Evolutionary conservation across 2,888 invertebrate genomes (phyloP), one percentile per base, ranked within the genome.

Genomic region (Caenorhabditis plicata): DNA sequence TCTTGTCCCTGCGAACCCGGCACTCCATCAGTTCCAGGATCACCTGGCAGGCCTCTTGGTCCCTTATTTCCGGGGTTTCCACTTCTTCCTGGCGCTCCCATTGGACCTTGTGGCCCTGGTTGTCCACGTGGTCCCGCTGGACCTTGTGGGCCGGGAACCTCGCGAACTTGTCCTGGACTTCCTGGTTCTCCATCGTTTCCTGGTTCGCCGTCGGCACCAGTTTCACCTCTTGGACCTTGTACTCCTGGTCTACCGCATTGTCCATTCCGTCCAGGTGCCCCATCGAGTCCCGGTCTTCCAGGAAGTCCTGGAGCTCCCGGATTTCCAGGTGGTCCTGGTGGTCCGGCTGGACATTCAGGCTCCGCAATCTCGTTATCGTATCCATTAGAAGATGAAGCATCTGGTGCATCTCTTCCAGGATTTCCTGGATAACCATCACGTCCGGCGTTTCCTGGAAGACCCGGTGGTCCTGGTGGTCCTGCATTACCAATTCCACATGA

Each of bases 201-300:
- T 7, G 61, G 43, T 7, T 41, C 27, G 25, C 64, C 63, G 36
- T 53, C 46, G 7, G 56, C 49, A 47, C 67, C 67, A 19, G 52
- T 45, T 19, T 51, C 51, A 35, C 67, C 67, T 17, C 57, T 44
- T 20, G 50, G 54, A 31, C 68, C 68, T 38, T 64, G 64, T 27
- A 52, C 40, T 31, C 67, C 67, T 9, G 63, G 51, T 3, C 41
- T 26, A 44, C 70, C 70, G 20, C 64, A 55, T 31, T 50, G 39
- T 49, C 71, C 68, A 44, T 65, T 53, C 41, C 61, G 50, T 39
- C 71, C 71, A 3, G 61, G 62, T 19, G 38, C 45, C 46, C 71
- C 68, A 35, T 62, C 60, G 36, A 42, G 42, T 41, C 65, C 63
- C 31, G 63, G 53, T 51, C 62, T 45, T 46, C 68, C 69, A 5